phyloP scores from a whole-genome alignment of 35 echinoderm and acorn worm species.

The Heliocidaris tuberculata region DNA sequence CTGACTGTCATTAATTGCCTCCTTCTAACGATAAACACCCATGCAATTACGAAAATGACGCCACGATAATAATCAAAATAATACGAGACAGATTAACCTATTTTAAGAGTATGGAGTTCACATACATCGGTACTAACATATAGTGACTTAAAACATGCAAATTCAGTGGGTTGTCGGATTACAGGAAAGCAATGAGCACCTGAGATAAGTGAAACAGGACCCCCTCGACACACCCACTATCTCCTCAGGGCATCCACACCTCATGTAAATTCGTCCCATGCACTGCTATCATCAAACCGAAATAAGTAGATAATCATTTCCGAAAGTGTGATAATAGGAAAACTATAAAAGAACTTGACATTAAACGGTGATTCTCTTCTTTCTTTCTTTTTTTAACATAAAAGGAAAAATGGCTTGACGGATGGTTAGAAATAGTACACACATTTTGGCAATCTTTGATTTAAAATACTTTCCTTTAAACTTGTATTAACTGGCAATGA shows the following conservation, averaged over 20 bases:
- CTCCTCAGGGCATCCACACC: neutral
- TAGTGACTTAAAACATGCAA: neutral
- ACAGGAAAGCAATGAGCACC: neutral
- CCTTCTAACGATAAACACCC: neutral
- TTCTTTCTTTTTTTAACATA: neutral
- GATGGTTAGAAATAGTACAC: too few species aligned
- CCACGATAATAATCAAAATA: neutral
- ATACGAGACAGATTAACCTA: neutral
- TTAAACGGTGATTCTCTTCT: neutral
- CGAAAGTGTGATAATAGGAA: neutral
- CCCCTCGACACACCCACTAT: neutral
- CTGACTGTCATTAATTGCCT: neutral
- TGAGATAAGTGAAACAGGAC: neutral
- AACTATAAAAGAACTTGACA: neutral
- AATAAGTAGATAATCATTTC: neutral
- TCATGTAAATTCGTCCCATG: neutral
- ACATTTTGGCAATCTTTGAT: too few species aligned
- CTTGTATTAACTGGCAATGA: too few species aligned
- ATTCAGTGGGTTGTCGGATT: neutral
- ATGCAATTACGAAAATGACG: neutral
- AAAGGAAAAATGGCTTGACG: neutral
- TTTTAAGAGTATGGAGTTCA: neutral
- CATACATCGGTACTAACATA: neutral
- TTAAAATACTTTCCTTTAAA: too few species aligned
- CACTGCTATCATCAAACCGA: neutral